phyloP scores from a whole-genome alignment of 2,113 vertebrate genomes.

The Paralichthys olivaceus region DNA sequence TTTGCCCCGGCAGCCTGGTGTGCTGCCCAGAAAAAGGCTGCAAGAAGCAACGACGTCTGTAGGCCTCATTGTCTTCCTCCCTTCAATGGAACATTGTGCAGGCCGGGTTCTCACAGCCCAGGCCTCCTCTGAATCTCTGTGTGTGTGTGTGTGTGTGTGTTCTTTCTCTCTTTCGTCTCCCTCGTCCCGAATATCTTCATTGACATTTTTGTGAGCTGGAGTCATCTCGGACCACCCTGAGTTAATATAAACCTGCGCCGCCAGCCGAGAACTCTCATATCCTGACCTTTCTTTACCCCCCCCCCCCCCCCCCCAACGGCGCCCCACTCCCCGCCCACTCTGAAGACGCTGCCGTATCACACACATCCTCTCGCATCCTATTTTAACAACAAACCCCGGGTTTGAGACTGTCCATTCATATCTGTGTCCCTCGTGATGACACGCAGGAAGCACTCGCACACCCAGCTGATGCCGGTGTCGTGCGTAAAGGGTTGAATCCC shows the following conservation, averaged over 20 bases:
- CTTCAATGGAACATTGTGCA: conserved; percentile 79
- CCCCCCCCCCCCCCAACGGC: neutral
- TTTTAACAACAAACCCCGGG: conserved; percentile 43
- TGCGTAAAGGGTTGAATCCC: conserved; percentile 49
- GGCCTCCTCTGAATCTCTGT: conserved; percentile 37
- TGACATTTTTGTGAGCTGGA: conserved; percentile 77
- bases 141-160: conserved; percentile 42
- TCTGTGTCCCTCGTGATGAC: conserved; percentile 21
- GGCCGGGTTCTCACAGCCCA: conserved; percentile 58
- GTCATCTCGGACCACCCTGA: conserved; percentile 80
- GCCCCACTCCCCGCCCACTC: neutral
- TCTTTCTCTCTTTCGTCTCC: conserved; percentile 26
- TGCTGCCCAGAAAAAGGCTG: conserved; percentile 46
- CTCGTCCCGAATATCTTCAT: conserved; percentile 63
- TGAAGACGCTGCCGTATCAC: conserved; percentile 25
- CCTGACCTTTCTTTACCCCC: conserved; percentile 43
- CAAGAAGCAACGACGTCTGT: conserved; percentile 49
- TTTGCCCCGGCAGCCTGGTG: conserved; percentile 29
- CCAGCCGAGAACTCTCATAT: conserved; percentile 54
- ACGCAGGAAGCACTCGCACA: conserved; percentile 35
- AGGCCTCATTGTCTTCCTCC: conserved; percentile 68
- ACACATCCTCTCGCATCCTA: conserved; percentile 40
- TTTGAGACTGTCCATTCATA: conserved; percentile 8
- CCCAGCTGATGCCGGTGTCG: neutral
- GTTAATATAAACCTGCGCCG: conserved; percentile 73